Evolutionary conservation across 2,888 invertebrate genomes (phyloP), one percentile per base, ranked within the genome.

Genomic region (Dendrolimus houi): DNA sequence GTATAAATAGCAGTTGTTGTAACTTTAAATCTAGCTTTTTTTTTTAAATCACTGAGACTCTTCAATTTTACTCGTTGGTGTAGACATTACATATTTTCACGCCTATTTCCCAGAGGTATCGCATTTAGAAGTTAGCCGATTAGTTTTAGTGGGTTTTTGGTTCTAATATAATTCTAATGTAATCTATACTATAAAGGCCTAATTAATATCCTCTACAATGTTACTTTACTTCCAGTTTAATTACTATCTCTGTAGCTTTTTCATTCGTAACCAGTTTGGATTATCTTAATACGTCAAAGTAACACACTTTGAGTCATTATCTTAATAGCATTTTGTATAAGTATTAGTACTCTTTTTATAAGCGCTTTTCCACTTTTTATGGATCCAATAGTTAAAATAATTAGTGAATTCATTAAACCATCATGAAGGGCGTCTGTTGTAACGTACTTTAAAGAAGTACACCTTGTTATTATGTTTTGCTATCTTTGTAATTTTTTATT

Each of bases 211-310:
- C 6, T 29, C 29, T 29, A 29, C 29, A 29, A 6, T 29, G 3
- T 29, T 29, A 29, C 29, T 29, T 6, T 29, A 29, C 6, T 6
- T 29, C 29, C 29, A 29, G 3, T 29, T 2, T 29, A 6, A 29
- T 29, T 6, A 29, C 29, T 29, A 29, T 29, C 6, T 6, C 29
- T 29, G 29, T 29, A 29, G 54, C 41, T 66, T 68, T 77, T 82
- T 83, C 81, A 76, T 70, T 69, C 63, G 60, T 62, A 75, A 88
- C 86, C 83, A 74, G 87, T 87, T 85, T 81, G 71, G 70, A 53
- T 76, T 75, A 75, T 79, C 82, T 85, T 83, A 81, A 85, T 85
- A 87, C 85, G 84, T 83, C 84, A 83, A 83, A 79, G 84, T 81
- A 81, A 84, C 84, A 81, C 81, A 79, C 71, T 78, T 66, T 72